These are phyloP conservation scores for Panthera leo DNA, from an alignment of 2,113 vertebrate species.

Conservation along the genomic window DNA sequence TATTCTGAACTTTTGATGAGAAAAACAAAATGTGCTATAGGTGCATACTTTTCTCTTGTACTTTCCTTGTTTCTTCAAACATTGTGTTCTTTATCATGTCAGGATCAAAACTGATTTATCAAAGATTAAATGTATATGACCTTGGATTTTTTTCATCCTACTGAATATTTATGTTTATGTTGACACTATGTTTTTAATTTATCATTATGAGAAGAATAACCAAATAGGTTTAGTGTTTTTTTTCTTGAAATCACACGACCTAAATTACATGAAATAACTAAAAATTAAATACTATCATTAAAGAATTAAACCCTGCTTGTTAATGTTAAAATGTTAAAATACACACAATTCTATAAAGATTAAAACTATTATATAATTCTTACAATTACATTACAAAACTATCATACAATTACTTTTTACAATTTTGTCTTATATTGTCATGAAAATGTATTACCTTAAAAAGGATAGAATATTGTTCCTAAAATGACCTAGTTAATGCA, in stretches of 20 bases:
- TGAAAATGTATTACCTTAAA: background rate
- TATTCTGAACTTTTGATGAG: background rate
- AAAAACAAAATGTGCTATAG: background rate
- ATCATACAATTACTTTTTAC: background rate
- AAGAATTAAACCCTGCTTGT: background rate
- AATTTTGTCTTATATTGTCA: background rate
- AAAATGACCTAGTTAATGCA: background rate
- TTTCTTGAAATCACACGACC: background rate
- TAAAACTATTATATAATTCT: background rate
- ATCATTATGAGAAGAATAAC: background rate
- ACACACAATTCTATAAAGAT: background rate
- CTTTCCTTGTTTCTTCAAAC: background rate
- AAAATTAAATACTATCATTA: background rate
- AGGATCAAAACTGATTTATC: background rate
- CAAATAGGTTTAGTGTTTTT: background rate
- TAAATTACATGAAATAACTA: background rate
- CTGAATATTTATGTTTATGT: background rate
- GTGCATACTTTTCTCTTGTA: background rate
- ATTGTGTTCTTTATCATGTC: background rate
- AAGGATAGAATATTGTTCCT: background rate
- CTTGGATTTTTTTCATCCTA: background rate
- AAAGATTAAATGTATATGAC: background rate
- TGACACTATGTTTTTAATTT: background rate
- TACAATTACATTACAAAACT: background rate
- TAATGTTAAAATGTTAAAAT: background rate